A percentile compares a stretch with the other conserved stretches of the same genome.
phyloP scores from a whole-genome alignment of 2,888 invertebrate genomes.

The Drosophila rubida region DNA sequence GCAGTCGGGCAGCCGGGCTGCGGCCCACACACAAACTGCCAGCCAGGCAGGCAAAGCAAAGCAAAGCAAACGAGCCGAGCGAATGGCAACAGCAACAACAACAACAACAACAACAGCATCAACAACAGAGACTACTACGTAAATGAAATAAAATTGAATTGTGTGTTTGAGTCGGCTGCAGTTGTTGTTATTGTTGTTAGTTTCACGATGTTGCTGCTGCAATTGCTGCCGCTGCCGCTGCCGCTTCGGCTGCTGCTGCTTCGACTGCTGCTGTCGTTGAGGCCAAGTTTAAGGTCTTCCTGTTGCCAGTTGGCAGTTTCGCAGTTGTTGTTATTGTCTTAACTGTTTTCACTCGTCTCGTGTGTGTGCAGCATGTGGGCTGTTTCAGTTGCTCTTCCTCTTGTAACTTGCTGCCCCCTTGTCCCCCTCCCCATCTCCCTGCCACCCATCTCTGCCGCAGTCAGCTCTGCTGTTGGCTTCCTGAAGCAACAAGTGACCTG shows the following conservation, averaged over 20 bases:
- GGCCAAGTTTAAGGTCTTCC: conserved; percentile 80
- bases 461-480: conserved; percentile 46
- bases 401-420: conserved; percentile 47
- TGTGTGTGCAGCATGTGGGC: conserved; percentile 71
- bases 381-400: conserved; percentile 62
- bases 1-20: conserved; percentile 36
- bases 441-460: conserved; percentile 15
- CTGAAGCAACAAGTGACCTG: conserved; percentile 72
- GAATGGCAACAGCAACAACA: conserved; percentile 48
- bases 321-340: conserved; percentile 65
- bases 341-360: conserved; percentile 76
- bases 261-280: conserved; percentile 69
- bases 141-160: conserved; percentile 78
- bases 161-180: conserved; percentile 71
- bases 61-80: conserved; percentile 59
- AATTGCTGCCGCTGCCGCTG: conserved; percentile 69
- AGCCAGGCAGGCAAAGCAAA: conserved; percentile 58
- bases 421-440: conserved; percentile 1
- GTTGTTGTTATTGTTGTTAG: conserved; percentile 55
- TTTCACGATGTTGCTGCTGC: conserved; percentile 67
- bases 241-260: conserved; percentile 67
- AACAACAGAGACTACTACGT: conserved; percentile 55
- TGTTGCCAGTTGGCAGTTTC: conserved; percentile 74
- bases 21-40: conserved; percentile 74
- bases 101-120: conserved; percentile 28